Conservation (phyloP, 1,140 invertebrate genomes). For the Leptinotarsa undecemlineata region DNA sequence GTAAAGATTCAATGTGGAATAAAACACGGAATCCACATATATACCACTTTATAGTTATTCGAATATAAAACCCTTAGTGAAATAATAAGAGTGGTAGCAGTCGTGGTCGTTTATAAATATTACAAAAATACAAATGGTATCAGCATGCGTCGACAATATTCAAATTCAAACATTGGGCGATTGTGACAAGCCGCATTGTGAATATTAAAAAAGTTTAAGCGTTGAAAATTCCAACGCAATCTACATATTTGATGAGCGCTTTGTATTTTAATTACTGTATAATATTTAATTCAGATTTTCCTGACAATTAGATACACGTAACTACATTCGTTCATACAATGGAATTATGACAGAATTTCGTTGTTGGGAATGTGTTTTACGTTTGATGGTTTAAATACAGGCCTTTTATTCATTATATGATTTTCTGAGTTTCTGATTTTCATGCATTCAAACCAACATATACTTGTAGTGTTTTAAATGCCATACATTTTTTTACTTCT, state of each 20-base stretch:
- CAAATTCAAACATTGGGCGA: constrained; percentile 38
- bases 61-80: constrained; percentile 11
- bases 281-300: constrained; percentile 56
- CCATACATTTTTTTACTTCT: too few relatives aligned
- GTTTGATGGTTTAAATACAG: constrained; percentile 32
- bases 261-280: constrained; percentile 55
- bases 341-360: constrained; percentile 48
- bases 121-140: constrained; percentile 22
- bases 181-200: constrained; percentile 45
- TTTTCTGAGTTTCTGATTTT: too few relatives aligned
- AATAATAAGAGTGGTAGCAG: constrained; percentile 20
- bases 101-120: constrained; percentile 20
- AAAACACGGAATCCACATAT: constrained; percentile 1
- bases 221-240: constrained; percentile 54
- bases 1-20: constrained; percentile 6
- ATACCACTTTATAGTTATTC: constrained; percentile 6
- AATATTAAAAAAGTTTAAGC: constrained; percentile 54
- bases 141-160: constrained; percentile 28
- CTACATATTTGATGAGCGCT: constrained; percentile 55
- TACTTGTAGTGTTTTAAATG: too few relatives aligned
- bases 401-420: too few relatives aligned
- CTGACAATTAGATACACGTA: constrained; percentile 53
- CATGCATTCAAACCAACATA: too few relatives aligned
- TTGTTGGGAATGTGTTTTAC: constrained; percentile 43
- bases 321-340: constrained; percentile 43